Percentiles rank a stretch among this genome's conserved stretches.
phyloP scores from a whole-genome alignment of 2,888 invertebrate species.

The Drosophila siamana region DNA sequence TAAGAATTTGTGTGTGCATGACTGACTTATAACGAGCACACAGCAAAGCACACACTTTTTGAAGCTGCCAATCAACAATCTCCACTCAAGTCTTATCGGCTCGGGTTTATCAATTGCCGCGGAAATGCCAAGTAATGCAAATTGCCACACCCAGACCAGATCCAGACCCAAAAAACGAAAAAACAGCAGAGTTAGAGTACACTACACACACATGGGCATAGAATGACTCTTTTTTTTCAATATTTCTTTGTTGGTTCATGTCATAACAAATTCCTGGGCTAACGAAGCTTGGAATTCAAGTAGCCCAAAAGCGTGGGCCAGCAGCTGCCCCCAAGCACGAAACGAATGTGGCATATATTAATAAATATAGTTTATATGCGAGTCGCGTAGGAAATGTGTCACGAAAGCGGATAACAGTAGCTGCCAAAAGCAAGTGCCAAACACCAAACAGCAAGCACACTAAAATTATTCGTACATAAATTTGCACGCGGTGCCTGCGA shows the following conservation, averaged over 20 bases:
- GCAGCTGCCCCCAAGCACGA: slow-evolving; percentile 61
- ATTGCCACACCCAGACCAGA: slow-evolving; percentile 62
- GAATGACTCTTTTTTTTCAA: slow-evolving; percentile 44
- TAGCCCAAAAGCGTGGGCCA: slow-evolving; percentile 46
- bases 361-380: slow-evolving; percentile 13
- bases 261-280: slow-evolving; percentile 67
- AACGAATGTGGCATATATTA: slow-evolving; percentile 26
- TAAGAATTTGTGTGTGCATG: slow-evolving; percentile 27
- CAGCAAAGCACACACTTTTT: neutral
- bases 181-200: neutral
- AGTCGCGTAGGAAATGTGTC: slow-evolving; percentile 43
- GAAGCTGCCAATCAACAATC: slow-evolving; percentile 71
- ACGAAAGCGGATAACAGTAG: slow-evolving; percentile 53
- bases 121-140: slow-evolving; percentile 70
- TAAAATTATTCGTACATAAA: slow-evolving; percentile 51
- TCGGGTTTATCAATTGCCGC: slow-evolving; percentile 63
- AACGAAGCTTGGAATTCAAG: slow-evolving; percentile 58
- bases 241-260: slow-evolving; percentile 61
- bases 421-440: slow-evolving; percentile 66
- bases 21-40: slow-evolving; percentile 8
- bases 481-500: slow-evolving; percentile 32
- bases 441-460: too few species aligned
- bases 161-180: slow-evolving; percentile 36
- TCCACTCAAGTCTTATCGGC: slow-evolving; percentile 59
- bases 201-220: slow-evolving; percentile 25